A percentile compares a stretch with the other conserved stretches of the same genome.
These are phyloP conservation scores for Tupaia tana DNA, from an alignment of 2,113 vertebrate genomes.

Conservation along the genomic window DNA sequence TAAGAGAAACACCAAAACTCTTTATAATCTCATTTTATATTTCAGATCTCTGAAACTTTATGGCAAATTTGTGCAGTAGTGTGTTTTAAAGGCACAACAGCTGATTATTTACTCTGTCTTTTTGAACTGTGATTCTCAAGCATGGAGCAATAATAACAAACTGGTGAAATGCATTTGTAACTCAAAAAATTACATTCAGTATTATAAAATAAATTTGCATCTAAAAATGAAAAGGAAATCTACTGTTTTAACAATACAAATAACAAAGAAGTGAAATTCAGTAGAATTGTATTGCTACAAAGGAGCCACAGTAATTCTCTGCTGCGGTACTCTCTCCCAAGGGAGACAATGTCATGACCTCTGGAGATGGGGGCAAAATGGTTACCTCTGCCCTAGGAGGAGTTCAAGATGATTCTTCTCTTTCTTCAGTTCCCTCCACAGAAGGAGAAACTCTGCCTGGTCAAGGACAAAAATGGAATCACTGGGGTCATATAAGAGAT, in stretches of 20 bases:
- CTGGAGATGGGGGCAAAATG: neutral
- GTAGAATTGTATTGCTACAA: neutral
- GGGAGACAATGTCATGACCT: neutral
- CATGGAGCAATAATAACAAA: neutral
- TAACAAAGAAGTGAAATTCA: slow-evolving; percentile 1
- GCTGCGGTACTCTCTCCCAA: neutral
- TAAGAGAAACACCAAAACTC: neutral
- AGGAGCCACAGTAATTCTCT: neutral
- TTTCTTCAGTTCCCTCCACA: neutral
- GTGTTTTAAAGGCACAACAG: neutral
- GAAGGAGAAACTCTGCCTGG: neutral
- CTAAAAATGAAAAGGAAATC: slow-evolving; percentile 1
- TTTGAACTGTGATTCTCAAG: neutral
- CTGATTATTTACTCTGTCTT: neutral
- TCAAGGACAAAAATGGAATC: neutral
- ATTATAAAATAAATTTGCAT: neutral
- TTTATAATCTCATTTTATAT: neutral
- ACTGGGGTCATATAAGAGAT: neutral
- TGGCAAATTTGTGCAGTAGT: neutral
- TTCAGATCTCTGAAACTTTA: neutral
- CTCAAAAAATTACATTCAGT: neutral
- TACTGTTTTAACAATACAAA: neutral
- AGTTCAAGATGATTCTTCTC: neutral
- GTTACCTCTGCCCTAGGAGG: neutral
- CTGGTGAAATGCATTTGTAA: neutral